A percentile compares a stretch with the other conserved stretches of the same genome.
Conservation (phyloP, 2,888 invertebrate species). For the Cataglyphis albicans region DNA sequence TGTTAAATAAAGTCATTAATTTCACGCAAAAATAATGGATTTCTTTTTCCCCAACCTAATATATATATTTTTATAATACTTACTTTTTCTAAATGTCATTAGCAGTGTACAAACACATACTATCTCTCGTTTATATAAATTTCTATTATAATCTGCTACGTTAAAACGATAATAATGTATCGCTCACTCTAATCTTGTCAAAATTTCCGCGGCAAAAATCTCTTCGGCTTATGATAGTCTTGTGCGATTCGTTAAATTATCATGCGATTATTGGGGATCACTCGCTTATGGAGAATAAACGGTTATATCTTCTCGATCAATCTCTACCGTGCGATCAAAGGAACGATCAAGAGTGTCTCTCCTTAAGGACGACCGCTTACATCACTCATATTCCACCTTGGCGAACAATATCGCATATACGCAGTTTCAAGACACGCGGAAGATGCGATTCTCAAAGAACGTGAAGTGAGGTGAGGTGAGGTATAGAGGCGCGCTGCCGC, state of each 20-base stretch:
- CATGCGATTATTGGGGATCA: neutral
- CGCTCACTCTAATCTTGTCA: neutral
- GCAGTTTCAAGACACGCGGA: neutral
- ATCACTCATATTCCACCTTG: neutral
- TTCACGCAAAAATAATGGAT: no score
- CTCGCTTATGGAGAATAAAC: neutral
- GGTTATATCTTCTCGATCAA: no score
- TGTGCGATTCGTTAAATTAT: neutral
- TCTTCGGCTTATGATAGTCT: neutral
- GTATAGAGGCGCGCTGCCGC: slow-evolving; percentile 10
- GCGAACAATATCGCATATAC: neutral
- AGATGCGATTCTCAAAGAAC: neutral
- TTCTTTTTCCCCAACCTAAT: no score
- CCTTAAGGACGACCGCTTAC: neutral
- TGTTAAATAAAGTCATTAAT: no score
- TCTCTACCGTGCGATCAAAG: neutral
- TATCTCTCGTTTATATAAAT: neutral
- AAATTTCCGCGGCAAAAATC: neutral
- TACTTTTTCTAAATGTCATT: neutral
- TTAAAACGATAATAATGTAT: neutral
- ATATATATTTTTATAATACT: neutral
- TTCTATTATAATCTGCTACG: neutral
- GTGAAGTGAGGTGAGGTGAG: neutral
- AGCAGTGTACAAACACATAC: neutral
- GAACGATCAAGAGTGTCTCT: neutral